phyloP scores from a whole-genome alignment of 2,888 invertebrate species.

The Tricholauxania praeusta region DNA sequence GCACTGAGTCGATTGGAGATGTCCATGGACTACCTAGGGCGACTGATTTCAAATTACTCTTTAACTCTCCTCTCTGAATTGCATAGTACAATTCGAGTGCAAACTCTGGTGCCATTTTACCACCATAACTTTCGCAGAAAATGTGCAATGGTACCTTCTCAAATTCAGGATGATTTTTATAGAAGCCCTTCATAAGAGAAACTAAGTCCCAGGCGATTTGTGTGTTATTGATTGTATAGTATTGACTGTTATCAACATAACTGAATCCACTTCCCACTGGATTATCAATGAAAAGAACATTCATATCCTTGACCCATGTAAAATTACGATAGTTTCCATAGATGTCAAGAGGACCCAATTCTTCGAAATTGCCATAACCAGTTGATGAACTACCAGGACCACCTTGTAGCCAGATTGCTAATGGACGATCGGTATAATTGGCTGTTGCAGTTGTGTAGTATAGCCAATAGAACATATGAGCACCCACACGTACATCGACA shows the following conservation, averaged over 20 bases:
- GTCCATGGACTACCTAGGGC: constrained; percentile 92
- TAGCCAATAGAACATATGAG: constrained; percentile 91
- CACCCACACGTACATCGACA: constrained; percentile 78
- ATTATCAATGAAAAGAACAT: constrained; percentile 89
- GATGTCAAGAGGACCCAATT: constrained; percentile 81
- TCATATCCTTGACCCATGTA: constrained; percentile 84
- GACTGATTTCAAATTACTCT: no score
- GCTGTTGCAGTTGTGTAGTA: constrained; percentile 78
- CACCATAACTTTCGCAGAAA: no score
- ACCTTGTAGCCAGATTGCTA: constrained; percentile 91
- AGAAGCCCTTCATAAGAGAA: no score
- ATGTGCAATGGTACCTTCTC: no score
- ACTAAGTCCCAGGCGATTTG: no score
- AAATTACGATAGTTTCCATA: constrained; percentile 76
- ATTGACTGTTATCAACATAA: constrained; percentile 74
- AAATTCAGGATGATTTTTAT: no score
- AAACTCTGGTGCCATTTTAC: no score
- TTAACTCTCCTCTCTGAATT: no score
- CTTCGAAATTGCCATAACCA: constrained; percentile 88
- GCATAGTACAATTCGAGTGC: no score
- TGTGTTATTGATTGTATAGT: no score
- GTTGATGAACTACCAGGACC: constrained; percentile 86
- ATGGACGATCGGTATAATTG: constrained; percentile 76
- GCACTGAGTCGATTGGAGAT: constrained; percentile 85
- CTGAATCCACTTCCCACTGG: constrained; percentile 92